These are phyloP conservation scores for Phaenicophaeus curvirostris DNA, from an alignment of 2,797 vertebrate genomes.

Conservation along the genomic window DNA sequence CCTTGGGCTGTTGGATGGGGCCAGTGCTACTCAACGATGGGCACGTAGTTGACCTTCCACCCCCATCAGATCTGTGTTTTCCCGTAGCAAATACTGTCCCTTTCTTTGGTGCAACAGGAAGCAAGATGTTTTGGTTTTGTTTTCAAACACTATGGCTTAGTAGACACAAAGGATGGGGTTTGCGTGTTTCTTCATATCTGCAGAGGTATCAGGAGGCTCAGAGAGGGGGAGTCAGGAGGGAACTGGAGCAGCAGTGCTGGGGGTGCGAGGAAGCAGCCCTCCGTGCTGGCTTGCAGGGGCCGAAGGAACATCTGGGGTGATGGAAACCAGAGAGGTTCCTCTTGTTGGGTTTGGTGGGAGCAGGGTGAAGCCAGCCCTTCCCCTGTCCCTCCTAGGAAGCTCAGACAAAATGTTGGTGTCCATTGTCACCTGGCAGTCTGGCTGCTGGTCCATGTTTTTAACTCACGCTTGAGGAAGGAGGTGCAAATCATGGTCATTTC, in stretches of 20 bases:
- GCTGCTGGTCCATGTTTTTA: background rate
- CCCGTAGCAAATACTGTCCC: background rate
- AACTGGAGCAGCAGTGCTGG: slow-evolving; percentile 38
- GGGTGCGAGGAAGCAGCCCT: slow-evolving; percentile 35
- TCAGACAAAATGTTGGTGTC: background rate
- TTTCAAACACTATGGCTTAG: background rate
- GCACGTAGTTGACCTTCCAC: background rate
- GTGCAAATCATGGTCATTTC: accelerated
- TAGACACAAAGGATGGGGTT: slow-evolving; percentile 34
- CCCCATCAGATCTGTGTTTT: background rate
- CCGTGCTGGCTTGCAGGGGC: background rate
- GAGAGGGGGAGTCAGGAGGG: background rate
- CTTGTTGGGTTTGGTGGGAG: background rate
- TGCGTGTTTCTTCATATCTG: background rate
- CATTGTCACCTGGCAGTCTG: background rate
- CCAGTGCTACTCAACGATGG: background rate
- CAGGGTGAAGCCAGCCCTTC: background rate
- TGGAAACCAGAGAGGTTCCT: slow-evolving; percentile 54
- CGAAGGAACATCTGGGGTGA: slow-evolving; percentile 75
- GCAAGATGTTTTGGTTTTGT: background rate
- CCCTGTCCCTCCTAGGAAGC: background rate
- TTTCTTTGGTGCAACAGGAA: background rate
- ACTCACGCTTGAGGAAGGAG: background rate
- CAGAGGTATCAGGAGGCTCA: background rate
- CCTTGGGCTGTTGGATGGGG: background rate